phyloP scores from a whole-genome alignment of 2,113 vertebrate species.

The Anolis sagrei region DNA sequence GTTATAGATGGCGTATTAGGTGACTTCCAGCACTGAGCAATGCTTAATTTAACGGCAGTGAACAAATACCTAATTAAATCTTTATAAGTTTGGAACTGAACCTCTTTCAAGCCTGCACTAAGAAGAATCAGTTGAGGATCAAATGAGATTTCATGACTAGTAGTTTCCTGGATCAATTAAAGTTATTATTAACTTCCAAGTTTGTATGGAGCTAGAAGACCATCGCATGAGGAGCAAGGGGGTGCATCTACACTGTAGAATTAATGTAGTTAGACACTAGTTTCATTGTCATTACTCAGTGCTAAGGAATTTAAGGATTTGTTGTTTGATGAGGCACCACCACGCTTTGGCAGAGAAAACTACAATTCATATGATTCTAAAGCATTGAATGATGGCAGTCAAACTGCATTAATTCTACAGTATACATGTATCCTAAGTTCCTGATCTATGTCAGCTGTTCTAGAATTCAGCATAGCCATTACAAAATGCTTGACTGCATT shows the following conservation, averaged over 20 bases:
- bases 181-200: neutral
- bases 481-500: no score
- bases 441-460: neutral
- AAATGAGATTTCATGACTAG: neutral
- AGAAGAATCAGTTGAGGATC: neutral
- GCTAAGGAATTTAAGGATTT: no score
- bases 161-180: neutral
- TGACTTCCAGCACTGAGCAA: neutral
- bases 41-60: neutral
- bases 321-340: no score
- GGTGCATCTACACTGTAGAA: no score
- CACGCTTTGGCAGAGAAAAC: no score
- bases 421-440: neutral
- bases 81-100: neutral
- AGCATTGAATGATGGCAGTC: no score
- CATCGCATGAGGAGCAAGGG: neutral
- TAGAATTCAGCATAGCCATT: neutral
- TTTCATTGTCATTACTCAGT: no score
- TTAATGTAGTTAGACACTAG: no score
- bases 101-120: neutral
- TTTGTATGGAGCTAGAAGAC: neutral
- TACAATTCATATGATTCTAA: no score
- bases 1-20: neutral
- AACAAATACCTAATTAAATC: neutral
- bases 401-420: no score